Conservation (phyloP, 2,888 invertebrate species). For the Archips xylosteana region DNA sequence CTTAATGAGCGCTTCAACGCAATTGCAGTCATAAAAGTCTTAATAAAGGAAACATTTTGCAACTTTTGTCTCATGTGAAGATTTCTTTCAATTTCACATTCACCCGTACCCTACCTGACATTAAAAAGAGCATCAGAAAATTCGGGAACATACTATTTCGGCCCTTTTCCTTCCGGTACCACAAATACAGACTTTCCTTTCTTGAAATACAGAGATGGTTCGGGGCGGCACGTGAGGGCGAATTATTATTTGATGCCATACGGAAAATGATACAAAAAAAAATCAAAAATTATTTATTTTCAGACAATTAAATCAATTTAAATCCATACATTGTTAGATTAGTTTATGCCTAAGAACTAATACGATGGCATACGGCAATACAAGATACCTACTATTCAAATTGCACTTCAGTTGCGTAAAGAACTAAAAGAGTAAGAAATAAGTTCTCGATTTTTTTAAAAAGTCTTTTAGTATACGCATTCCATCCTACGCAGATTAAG, state of each 20-base stretch:
- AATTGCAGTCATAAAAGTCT: background rate
- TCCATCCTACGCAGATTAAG: too few relatives aligned
- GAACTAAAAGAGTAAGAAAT: too few relatives aligned
- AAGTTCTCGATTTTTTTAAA: too few relatives aligned
- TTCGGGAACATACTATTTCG: background rate
- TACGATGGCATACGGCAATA: constrained; percentile 48
- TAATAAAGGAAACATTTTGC: background rate
- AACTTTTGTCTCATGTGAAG: background rate
- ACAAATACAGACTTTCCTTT: background rate
- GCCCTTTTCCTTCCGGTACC: background rate
- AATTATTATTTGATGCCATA: constrained; percentile 49
- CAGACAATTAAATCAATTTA: too few relatives aligned
- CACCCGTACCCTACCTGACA: background rate
- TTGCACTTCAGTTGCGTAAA: background rate
- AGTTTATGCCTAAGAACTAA: too few relatives aligned
- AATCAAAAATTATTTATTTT: too few relatives aligned
- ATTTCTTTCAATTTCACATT: background rate
- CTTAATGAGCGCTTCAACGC: background rate
- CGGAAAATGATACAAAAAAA: constrained; percentile 50
- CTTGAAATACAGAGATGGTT: too few relatives aligned
- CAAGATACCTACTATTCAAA: background rate
- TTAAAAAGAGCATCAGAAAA: background rate
- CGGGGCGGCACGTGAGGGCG: background rate
- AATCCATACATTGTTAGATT: too few relatives aligned
- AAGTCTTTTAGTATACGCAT: too few relatives aligned